Evolutionary conservation across 1,140 invertebrate genomes (phyloP).

Genomic region (Nasonia longicornis): DNA sequence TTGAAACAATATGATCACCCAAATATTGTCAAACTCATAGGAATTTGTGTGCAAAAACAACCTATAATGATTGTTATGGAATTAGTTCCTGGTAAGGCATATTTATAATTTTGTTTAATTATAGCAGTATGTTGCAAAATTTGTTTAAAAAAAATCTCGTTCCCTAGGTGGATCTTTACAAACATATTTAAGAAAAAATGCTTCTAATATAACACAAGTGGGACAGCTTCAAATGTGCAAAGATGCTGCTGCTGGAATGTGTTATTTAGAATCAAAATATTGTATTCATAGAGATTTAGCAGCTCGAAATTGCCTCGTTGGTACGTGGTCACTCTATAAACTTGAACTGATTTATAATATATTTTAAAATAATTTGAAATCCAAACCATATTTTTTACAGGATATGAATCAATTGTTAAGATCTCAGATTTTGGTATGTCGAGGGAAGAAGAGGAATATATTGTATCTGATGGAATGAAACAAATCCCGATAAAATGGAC

Average conservation of each 20-base stretch:
- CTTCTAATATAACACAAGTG: conserved; percentile 75
- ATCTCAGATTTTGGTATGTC: conserved; percentile 99
- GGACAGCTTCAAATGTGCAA: conserved; percentile 91
- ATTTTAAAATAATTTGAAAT: conserved; percentile 23
- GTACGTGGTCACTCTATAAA: conserved; percentile 64
- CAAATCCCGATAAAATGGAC: conserved; percentile 99
- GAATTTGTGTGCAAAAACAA: conserved; percentile 97
- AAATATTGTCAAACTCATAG: conserved; percentile 96
- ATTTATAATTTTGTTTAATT: conserved; percentile 34
- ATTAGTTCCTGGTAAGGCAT: conserved; percentile 83
- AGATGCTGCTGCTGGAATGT: conserved; percentile 95
- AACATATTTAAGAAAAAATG: conserved; percentile 86
- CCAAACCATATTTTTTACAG: conserved; percentile 60
- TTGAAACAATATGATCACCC: conserved; percentile 97
- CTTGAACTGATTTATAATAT: not conserved
- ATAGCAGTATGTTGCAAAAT: not conserved
- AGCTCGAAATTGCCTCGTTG: conserved; percentile 93
- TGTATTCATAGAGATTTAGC: conserved; percentile 97
- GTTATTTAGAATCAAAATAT: conserved; percentile 95
- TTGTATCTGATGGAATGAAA: conserved; percentile 97
- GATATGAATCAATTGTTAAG: conserved; percentile 89
- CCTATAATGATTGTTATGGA: conserved; percentile 99
- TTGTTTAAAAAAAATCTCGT: not conserved
- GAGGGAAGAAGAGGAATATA: conserved; percentile 96
- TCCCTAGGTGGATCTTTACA: conserved; percentile 88